These are phyloP conservation scores for Laterallus jamaicensis DNA, from an alignment of 2,113 vertebrate species.

Conservation along the genomic window DNA sequence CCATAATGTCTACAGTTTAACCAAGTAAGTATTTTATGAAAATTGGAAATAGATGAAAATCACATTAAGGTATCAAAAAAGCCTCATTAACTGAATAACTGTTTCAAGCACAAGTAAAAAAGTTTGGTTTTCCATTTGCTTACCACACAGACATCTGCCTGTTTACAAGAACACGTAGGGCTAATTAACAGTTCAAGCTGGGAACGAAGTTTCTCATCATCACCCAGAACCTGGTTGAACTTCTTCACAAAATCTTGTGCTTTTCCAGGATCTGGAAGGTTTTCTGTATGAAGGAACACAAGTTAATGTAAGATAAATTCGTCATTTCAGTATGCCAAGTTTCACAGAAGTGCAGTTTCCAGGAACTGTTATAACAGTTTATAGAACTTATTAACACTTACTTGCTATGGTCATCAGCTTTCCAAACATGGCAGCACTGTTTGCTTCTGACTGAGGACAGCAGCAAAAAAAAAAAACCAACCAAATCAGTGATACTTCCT, in stretches of 20 bases:
- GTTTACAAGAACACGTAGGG: slow-evolving; percentile 97
- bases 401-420: slow-evolving; percentile 98
- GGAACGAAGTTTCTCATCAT: slow-evolving; percentile 93
- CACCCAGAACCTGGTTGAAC: slow-evolving; percentile 97
- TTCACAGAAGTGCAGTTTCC: background rate
- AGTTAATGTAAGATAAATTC: background rate
- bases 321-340: background rate
- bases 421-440: slow-evolving; percentile 93
- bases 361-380: background rate
- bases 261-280: slow-evolving; percentile 96
- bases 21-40: background rate
- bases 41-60: background rate
- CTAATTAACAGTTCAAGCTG: slow-evolving; percentile 95
- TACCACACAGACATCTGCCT: slow-evolving; percentile 98
- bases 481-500: background rate
- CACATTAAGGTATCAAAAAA: background rate
- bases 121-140: slow-evolving; percentile 64
- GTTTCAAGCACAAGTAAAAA: background rate
- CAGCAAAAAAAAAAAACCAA: slow-evolving; percentile 28
- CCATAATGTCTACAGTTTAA: background rate
- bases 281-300: slow-evolving; percentile 81
- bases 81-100: background rate
- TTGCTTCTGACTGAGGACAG: slow-evolving; percentile 90
- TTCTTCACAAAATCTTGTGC: slow-evolving; percentile 99
- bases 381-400: slow-evolving; percentile 74